These are phyloP conservation scores for Xenentodon cancila DNA, from an alignment of 2,797 vertebrate species.

Conservation along the genomic window DNA sequence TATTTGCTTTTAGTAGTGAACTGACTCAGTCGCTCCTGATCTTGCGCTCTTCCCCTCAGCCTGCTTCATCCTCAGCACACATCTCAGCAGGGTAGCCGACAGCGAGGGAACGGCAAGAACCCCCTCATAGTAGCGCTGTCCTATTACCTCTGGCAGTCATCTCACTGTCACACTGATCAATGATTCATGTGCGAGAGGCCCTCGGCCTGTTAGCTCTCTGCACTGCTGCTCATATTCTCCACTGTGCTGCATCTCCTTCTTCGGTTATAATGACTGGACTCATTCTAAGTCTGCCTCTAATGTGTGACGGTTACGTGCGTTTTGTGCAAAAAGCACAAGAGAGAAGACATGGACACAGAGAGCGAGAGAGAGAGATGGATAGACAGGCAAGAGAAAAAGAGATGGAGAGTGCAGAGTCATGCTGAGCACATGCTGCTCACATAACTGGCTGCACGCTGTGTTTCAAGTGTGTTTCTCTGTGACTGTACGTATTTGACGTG, in stretches of 20 bases:
- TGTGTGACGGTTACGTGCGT: conserved; percentile 13
- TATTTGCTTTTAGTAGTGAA: conserved; percentile 30
- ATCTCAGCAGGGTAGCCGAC: conserved; percentile 56
- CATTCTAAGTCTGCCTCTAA: conserved; percentile 43
- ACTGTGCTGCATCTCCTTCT: conserved; percentile 38
- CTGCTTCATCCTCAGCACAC: conserved; percentile 48
- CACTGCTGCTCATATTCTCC: conserved; percentile 54
- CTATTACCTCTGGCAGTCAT: conserved; percentile 78
- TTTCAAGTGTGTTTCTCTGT: conserved; percentile 35
- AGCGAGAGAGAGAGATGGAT: conserved; percentile 52
- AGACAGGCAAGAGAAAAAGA: conserved; percentile 44
- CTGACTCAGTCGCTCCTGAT: conserved; percentile 35
- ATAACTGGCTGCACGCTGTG: conserved; percentile 59
- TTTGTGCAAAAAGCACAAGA: conserved; percentile 1
- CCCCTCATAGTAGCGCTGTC: conserved; percentile 59
- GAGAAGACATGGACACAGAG: conserved; percentile 39
- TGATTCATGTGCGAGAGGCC: conserved; percentile 71
- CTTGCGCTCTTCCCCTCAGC: conserved; percentile 31
- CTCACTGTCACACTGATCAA: conserved; percentile 80
- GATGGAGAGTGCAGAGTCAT: conserved; percentile 56
- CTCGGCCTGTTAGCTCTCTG: conserved; percentile 68
- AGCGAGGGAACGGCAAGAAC: conserved; percentile 55
- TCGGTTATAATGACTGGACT: conserved; percentile 74
- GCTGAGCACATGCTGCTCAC: conserved; percentile 63
- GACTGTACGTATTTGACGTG: conserved; percentile 30